phyloP scores from a whole-genome alignment of 2,888 invertebrate genomes.

The Thecocarcelia acutangulata region DNA sequence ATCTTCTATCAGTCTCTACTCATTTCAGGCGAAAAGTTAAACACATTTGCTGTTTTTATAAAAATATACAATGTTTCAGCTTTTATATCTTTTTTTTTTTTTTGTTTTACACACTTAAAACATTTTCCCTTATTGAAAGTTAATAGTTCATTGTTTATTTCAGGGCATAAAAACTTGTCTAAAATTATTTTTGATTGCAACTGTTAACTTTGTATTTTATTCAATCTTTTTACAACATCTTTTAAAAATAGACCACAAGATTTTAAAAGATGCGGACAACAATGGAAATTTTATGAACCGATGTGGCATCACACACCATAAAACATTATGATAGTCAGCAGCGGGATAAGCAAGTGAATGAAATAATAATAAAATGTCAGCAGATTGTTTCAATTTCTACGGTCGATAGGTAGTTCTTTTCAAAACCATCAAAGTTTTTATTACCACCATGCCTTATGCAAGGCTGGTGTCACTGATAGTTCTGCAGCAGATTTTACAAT shows the following conservation, averaged over 20 bases:
- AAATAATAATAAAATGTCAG: conserved; percentile 57
- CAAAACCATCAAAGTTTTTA: too few relatives aligned
- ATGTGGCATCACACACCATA: conserved; percentile 53
- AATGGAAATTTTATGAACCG: conserved; percentile 4
- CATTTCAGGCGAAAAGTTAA: too few relatives aligned
- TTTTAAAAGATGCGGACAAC: conserved; percentile 8
- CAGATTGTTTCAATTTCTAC: conserved; percentile 29
- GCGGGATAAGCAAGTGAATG: conserved; percentile 17
- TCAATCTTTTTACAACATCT: conserved; percentile 5
- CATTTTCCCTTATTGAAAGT: too few relatives aligned
- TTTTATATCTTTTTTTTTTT: too few relatives aligned
- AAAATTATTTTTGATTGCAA: conserved; percentile 11
- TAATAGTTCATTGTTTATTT: too few relatives aligned
- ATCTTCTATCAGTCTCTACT: too few relatives aligned
- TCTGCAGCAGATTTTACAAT: too few relatives aligned
- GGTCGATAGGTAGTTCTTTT: not conserved
- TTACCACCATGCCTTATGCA: too few relatives aligned
- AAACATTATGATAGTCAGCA: conserved; percentile 51
- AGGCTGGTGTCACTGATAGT: too few relatives aligned
- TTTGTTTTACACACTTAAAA: too few relatives aligned
- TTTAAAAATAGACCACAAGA: conserved; percentile 44
- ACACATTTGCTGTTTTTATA: too few relatives aligned
- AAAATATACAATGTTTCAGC: too few relatives aligned
- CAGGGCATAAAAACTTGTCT: conserved; percentile 4
- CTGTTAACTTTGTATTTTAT: not conserved